phyloP scores from a whole-genome alignment of 1,140 invertebrate genomes.

The Pristionchus pacificus region DNA sequence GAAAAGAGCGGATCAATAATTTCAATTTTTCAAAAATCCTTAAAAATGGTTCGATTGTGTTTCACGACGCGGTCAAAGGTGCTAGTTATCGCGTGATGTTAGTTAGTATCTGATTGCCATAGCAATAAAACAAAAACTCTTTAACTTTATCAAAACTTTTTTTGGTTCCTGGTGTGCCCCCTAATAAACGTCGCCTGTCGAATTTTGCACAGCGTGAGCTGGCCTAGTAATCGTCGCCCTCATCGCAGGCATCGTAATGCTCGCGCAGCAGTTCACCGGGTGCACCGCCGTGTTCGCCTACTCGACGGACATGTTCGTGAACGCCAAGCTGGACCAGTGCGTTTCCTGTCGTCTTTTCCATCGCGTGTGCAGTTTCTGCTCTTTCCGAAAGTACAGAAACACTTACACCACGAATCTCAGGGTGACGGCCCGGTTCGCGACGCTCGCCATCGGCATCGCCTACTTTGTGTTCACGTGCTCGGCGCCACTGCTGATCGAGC shows the following conservation, averaged over 20 bases:
- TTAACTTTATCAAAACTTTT: too few relatives aligned
- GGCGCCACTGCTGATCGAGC: constrained; percentile 52
- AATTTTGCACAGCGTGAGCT: constrained; percentile 35
- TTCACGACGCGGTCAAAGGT: too few relatives aligned
- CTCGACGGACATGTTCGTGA: constrained; percentile 54
- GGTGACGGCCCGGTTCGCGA: constrained; percentile 42
- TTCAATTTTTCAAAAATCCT: too few relatives aligned
- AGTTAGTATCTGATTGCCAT: too few relatives aligned
- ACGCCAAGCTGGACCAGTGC: constrained; percentile 43
- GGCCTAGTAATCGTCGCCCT: constrained; percentile 39
- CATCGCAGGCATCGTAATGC: constrained; percentile 41
- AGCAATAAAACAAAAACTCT: too few relatives aligned
- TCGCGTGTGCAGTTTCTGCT: too few relatives aligned
- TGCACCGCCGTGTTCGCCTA: constrained; percentile 55
- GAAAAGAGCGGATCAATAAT: too few relatives aligned
- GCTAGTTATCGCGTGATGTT: too few relatives aligned
- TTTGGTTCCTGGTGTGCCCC: too few relatives aligned
- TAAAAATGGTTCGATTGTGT: too few relatives aligned
- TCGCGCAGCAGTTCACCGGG: constrained; percentile 56
- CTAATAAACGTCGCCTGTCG: constrained; percentile 45
- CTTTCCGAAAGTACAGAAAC: neutral
- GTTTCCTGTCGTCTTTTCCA: constrained; percentile 8
- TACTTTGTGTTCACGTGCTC: constrained; percentile 53
- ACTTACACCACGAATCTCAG: neutral
- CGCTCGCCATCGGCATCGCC: constrained; percentile 51